Conservation (phyloP, 1,140 invertebrate genomes). For the honey bee (Apis mellifera) region DNA sequence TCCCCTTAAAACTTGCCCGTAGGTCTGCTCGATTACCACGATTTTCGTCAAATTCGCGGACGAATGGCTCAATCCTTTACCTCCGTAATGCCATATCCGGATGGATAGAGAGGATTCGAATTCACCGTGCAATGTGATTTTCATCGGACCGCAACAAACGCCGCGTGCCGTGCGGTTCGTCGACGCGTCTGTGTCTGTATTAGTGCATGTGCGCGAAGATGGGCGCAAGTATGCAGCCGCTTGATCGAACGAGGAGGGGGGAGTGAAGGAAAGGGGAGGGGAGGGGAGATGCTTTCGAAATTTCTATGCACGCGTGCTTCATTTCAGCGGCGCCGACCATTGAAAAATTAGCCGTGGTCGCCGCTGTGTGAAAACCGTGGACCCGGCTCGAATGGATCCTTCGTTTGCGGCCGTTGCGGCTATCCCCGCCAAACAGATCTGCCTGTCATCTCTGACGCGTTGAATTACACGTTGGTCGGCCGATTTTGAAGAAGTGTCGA, state of each 20-base stretch:
- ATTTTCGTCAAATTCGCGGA: neutral
- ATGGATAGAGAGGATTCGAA: conserved; percentile 16
- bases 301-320: neutral
- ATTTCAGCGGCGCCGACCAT: neutral
- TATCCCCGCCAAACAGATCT: neutral
- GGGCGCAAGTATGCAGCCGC: conserved; percentile 2
- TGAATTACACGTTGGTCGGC: too few relatives aligned
- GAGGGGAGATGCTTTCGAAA: neutral
- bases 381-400: neutral
- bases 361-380: neutral
- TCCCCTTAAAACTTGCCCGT: too few relatives aligned
- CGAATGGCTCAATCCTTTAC: neutral
- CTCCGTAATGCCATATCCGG: neutral
- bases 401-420: neutral
- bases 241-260: neutral
- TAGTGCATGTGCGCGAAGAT: neutral
- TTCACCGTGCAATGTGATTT: conserved; percentile 49
- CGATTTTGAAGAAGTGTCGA: too few relatives aligned
- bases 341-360: conserved; percentile 13
- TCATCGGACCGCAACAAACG: conserved; percentile 50
- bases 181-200: neutral
- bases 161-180: neutral
- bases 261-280: neutral
- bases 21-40: neutral
- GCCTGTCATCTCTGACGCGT: neutral